Base-by-base conservation (phyloP, 2,797 vertebrate genomes). In the Cyclura pinguis region DNA sequence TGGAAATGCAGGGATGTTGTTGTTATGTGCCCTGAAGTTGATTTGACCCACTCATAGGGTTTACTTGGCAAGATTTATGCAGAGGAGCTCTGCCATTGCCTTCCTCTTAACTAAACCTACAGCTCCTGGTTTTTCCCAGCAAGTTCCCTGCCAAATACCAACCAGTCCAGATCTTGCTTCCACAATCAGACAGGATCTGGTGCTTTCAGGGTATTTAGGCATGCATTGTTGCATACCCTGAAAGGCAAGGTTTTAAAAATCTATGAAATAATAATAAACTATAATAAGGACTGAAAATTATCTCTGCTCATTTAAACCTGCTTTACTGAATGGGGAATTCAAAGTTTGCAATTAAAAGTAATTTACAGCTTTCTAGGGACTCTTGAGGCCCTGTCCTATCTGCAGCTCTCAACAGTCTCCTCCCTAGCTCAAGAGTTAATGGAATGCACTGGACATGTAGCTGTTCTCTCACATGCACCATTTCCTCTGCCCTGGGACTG, bases 301-400 rank as follows among this genome's bases (percentile, higher is more conserved):
- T 38, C 18, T 50, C 72, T 67, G 69, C 12, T 74, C 8, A 35
- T 47, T 72, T 72, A 29, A 82, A 76, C 57, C 3, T 55, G 1
- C 27, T 6, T 57, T 55, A 24, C 13, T 67, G 16, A 52, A 55
- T 18, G 35, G 24, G 29, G 38, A 42, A 90, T 47, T 73, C 42
- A 12, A 74, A 76, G 20, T 32, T 29, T 7, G 16, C 6, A 16
- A 13, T 64, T n/a, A 42, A 38, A 84, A 20, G 0, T 1, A 2
- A 50, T 78, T 0, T 1, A 0, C 4, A 18, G 47, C 32, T 92
- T 91, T 67, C 0, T 92, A 91, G 55, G 0, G 13, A 80, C 16
- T 94, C 94, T 69, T 74, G 77, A 35, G 0, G 6, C 27, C 27
- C 85, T 74, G 87, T 59, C 81, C 47, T 20, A 32, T 32, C 12